Evolutionary conservation across 2,797 vertebrate species (phyloP).

Genomic region (Rhinichthys osculus): DNA sequence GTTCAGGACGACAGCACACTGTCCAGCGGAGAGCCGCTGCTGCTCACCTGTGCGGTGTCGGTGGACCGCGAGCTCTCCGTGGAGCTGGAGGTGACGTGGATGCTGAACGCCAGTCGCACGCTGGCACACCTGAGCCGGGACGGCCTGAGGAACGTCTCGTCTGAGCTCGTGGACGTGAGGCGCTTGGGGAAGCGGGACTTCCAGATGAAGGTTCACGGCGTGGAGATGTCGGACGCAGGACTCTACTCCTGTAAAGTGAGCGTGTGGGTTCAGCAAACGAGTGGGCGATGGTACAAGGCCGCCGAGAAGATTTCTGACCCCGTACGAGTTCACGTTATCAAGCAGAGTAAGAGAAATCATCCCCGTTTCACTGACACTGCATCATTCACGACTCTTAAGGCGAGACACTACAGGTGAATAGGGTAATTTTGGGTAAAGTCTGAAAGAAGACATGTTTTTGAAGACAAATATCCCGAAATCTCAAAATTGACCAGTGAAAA

Average conservation of each 20-base stretch:
- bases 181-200: slow-evolving; percentile 78
- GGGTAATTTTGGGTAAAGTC: no score
- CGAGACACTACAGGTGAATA: no score
- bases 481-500: no score
- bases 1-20: slow-evolving; percentile 76
- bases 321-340: slow-evolving; percentile 78
- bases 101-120: slow-evolving; percentile 76
- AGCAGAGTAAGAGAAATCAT: slow-evolving; percentile 80
- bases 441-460: no score
- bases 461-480: no score
- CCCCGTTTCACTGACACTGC: neutral
- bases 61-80: slow-evolving; percentile 79
- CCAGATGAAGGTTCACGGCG: slow-evolving; percentile 79
- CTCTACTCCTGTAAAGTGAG: slow-evolving; percentile 85
- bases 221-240: slow-evolving; percentile 79
- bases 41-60: slow-evolving; percentile 84
- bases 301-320: slow-evolving; percentile 84
- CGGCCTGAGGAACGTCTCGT: slow-evolving; percentile 80
- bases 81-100: slow-evolving; percentile 86
- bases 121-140: slow-evolving; percentile 82
- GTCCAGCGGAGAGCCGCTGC: slow-evolving; percentile 79
- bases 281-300: slow-evolving; percentile 85
- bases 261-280: slow-evolving; percentile 81
- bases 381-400: no score
- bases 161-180: slow-evolving; percentile 77